Evolutionary conservation across 1,140 invertebrate species (phyloP).

Genomic region (Caerostris extrusa): DNA sequence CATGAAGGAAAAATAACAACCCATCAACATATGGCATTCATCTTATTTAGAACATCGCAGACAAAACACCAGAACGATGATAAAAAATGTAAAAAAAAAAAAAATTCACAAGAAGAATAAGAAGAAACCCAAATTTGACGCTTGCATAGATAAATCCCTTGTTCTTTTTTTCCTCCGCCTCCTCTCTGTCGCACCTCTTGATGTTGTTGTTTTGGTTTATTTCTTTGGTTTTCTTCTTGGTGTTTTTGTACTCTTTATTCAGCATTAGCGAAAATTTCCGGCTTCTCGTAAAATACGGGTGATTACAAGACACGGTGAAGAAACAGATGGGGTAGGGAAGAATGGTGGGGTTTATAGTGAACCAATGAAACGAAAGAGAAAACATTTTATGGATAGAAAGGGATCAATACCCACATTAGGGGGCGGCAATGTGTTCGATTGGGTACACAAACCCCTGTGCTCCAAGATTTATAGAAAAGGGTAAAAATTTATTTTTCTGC

Average conservation of each 20-base stretch:
- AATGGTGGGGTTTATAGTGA: neutral
- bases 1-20: conserved; percentile 26
- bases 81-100: conserved; percentile 1
- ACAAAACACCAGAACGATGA: neutral
- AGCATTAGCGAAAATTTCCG: conserved; percentile 49
- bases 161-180: neutral
- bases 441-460: conserved; percentile 4
- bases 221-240: neutral
- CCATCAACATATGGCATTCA: conserved; percentile 20
- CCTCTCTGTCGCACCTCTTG: conserved; percentile 7
- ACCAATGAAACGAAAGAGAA: conserved; percentile 50
- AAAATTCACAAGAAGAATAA: no score
- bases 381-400: conserved; percentile 48
- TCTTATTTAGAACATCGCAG: conserved; percentile 16
- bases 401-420: conserved; percentile 44
- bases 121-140: conserved; percentile 29
- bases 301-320: conserved; percentile 42
- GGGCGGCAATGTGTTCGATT: conserved; percentile 8
- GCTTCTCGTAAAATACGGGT: conserved; percentile 53
- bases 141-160: conserved; percentile 11
- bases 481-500: neutral
- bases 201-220: neutral
- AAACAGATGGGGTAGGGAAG: conserved; percentile 4
- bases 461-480: conserved; percentile 43
- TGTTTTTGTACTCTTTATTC: conserved; percentile 36